Percentiles rank a stretch among this genome's conserved stretches.
These are phyloP conservation scores for Amazona ochrocephala DNA, from an alignment of 2,797 vertebrate species.

Conservation along the genomic window DNA sequence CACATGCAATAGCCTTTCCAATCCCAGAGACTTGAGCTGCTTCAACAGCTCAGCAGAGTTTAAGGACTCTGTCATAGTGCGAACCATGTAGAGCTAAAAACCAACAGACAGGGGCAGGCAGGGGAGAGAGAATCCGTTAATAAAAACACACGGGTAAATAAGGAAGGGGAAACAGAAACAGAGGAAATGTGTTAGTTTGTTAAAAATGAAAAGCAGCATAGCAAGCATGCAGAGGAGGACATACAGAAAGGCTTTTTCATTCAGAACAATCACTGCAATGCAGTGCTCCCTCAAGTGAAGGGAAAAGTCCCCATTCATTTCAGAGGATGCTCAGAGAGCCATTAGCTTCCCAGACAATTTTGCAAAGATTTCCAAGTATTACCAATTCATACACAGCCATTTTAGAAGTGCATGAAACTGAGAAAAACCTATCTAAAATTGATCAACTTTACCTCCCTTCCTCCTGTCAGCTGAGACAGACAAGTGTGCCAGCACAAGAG, in stretches of 20 bases:
- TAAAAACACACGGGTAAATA: slow-evolving; percentile 67
- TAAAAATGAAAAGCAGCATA: slow-evolving; percentile 56
- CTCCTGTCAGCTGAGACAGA: neutral
- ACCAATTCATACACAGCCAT: neutral
- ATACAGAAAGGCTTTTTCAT: neutral
- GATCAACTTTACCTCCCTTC: neutral
- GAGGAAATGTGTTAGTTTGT: slow-evolving; percentile 71
- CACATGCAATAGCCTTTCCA: slow-evolving; percentile 86
- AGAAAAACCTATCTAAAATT: neutral
- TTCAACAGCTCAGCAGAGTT: slow-evolving; percentile 84
- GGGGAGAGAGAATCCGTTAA: slow-evolving; percentile 76
- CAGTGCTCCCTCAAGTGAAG: neutral
- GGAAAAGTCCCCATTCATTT: neutral
- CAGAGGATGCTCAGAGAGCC: neutral
- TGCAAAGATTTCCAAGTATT: neutral
- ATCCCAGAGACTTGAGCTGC: slow-evolving; percentile 84
- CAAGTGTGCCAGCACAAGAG: neutral
- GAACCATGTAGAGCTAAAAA: slow-evolving; percentile 86
- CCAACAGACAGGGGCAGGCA: slow-evolving; percentile 78
- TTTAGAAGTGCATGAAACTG: neutral
- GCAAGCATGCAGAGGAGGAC: slow-evolving; percentile 34
- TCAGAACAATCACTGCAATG: neutral
- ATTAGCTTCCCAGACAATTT: neutral
- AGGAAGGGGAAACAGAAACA: slow-evolving; percentile 68
- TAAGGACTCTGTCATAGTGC: slow-evolving; percentile 86